Conservation (phyloP, 1,140 invertebrate species). For the Dreissena polymorpha region DNA sequence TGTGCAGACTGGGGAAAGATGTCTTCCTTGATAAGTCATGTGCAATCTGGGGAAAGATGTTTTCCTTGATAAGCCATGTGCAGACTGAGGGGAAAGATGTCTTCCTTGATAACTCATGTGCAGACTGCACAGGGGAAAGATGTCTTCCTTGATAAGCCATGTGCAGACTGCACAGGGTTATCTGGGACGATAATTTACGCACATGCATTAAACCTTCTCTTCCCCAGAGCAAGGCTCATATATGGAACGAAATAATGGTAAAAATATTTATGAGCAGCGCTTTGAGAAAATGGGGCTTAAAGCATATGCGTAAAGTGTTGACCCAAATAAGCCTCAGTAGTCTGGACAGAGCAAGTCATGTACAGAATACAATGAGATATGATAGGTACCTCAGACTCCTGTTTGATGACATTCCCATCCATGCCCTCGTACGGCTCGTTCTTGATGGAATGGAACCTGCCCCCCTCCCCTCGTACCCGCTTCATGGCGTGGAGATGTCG, state of each 20-base stretch:
- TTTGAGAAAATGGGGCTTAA: neutral
- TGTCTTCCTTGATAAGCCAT: no score
- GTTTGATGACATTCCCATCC: constrained; percentile 37
- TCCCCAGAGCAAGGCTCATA: neutral
- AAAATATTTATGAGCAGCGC: neutral
- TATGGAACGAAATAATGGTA: neutral
- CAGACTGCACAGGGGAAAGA: no score
- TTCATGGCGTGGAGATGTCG: constrained; percentile 99
- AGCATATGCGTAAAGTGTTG: neutral
- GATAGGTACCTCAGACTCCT: constrained; percentile 54
- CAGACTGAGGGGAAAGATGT: no score
- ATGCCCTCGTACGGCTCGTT: constrained; percentile 60
- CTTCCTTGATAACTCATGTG: no score
- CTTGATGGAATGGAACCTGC: constrained; percentile 86
- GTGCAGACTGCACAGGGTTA: no score
- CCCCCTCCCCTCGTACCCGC: constrained; percentile 96
- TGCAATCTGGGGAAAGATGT: no score
- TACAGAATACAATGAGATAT: neutral
- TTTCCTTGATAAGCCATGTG: no score
- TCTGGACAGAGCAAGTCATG: neutral
- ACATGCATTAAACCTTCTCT: neutral
- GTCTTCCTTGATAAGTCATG: no score
- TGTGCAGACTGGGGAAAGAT: no score
- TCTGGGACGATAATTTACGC: neutral
- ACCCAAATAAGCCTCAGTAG: no score